Evolutionary conservation across 2,113 vertebrate genomes (phyloP).

Genomic region (Amazona guildingii): DNA sequence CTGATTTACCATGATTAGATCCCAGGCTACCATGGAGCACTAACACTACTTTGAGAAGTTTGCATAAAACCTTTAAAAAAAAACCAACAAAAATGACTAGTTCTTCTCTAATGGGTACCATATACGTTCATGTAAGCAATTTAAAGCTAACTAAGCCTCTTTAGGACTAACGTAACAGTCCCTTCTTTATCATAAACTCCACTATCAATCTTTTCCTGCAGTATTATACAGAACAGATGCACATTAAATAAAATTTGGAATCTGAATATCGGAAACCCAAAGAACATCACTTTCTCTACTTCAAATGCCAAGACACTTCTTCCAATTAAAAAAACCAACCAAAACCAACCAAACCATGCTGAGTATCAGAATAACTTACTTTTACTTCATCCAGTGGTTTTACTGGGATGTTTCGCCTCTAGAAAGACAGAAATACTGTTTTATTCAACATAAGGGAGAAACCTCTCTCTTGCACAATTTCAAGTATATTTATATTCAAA

Average conservation of each 20-base stretch:
- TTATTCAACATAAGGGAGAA: neutral
- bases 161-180: neutral
- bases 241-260: neutral
- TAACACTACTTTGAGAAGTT: neutral
- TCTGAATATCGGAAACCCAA: neutral
- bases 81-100: neutral
- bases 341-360: neutral
- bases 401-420: conserved; percentile 87
- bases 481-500: neutral
- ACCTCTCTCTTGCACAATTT: neutral
- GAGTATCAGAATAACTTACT: conserved; percentile 61
- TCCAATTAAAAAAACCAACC: neutral
- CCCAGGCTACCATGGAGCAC: neutral
- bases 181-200: neutral
- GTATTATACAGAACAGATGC: neutral
- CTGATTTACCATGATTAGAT: neutral
- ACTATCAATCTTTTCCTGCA: neutral
- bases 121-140: neutral
- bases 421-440: conserved; percentile 53
- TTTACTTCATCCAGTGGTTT: conserved; percentile 85
- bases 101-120: neutral
- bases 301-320: neutral
- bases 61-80: neutral
- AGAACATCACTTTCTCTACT: neutral
- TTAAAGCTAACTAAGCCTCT: neutral